A percentile compares a stretch with the other conserved stretches of the same genome.
Evolutionary conservation across 2,113 vertebrate species (phyloP).

Genomic region (Mormoops blainvillei): DNA sequence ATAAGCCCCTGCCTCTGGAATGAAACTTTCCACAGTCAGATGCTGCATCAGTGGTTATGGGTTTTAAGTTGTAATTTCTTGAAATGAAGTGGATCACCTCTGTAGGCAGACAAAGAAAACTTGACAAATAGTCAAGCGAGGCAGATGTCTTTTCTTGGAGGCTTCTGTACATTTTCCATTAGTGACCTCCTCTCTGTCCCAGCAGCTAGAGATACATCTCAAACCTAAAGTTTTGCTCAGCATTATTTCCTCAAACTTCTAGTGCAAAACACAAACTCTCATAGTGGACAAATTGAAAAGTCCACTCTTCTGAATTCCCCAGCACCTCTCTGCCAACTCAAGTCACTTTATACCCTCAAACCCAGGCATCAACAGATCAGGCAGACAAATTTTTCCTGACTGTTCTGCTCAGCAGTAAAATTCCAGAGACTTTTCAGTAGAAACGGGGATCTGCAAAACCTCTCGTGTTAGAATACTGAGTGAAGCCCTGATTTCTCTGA

Average conservation of each 20-base stretch:
- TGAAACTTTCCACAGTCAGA: neutral
- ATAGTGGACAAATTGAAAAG: neutral
- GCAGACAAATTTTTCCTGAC: neutral
- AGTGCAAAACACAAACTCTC: neutral
- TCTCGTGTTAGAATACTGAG: neutral
- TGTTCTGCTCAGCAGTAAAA: neutral
- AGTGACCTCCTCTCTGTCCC: neutral
- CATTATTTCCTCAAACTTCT: neutral
- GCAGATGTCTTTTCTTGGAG: neutral
- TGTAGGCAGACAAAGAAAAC: neutral
- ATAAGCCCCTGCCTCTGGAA: neutral
- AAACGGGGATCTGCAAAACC: neutral
- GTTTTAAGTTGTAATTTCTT: conserved; percentile 39
- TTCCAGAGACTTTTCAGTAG: neutral
- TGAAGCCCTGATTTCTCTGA: neutral
- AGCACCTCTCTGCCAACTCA: neutral
- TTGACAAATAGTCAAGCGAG: neutral
- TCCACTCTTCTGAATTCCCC: neutral
- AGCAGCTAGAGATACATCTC: neutral
- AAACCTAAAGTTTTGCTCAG: neutral
- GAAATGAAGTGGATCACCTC: conserved; percentile 27
- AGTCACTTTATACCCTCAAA: neutral
- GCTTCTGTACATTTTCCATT: neutral
- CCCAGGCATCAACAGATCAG: neutral
- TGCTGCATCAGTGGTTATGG: neutral